Percentiles rank a stretch among this genome's conserved stretches.
phyloP scores from a whole-genome alignment of 2,797 vertebrate species.

The Enteromius thamalakanensis region DNA sequence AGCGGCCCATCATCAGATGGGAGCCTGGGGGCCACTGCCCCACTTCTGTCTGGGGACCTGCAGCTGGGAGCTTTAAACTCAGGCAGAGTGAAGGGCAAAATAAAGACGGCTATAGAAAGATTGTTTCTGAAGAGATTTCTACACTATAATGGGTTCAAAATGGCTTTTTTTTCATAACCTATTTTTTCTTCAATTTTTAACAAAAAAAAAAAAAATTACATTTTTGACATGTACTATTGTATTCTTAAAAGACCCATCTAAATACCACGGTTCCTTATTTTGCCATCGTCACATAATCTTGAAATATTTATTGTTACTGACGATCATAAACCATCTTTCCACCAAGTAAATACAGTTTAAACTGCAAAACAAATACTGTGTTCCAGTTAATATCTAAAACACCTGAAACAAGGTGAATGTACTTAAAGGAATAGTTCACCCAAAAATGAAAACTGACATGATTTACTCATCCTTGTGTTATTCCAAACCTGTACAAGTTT shows the following conservation, averaged over 20 bases:
- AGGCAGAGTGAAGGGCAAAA: slow-evolving; percentile 38
- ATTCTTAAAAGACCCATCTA: neutral
- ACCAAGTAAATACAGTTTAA: neutral
- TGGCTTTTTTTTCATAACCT: neutral
- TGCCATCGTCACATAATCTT: neutral
- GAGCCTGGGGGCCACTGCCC: slow-evolving; percentile 48
- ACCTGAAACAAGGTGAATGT: neutral
- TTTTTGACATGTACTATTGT: neutral
- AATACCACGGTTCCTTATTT: neutral
- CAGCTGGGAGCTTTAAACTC: slow-evolving; percentile 41
- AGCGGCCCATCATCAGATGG: slow-evolving; percentile 29
- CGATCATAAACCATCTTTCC: neutral
- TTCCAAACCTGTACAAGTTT: neutral
- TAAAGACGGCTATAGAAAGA: slow-evolving; percentile 24
- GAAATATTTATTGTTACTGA: neutral
- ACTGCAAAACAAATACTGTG: neutral
- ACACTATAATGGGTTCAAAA: neutral
- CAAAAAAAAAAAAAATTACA: neutral
- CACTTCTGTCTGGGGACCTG: slow-evolving; percentile 49
- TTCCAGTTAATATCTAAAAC: neutral
- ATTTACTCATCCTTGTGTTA: neutral
- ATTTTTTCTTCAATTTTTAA: neutral
- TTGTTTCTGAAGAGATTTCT: slow-evolving; percentile 8
- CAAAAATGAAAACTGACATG: neutral
- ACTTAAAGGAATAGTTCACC: neutral